A percentile compares a stretch with the other conserved stretches of the same genome.
Conservation (phyloP, 2,888 invertebrate genomes). For the Sisyra terminalis region DNA sequence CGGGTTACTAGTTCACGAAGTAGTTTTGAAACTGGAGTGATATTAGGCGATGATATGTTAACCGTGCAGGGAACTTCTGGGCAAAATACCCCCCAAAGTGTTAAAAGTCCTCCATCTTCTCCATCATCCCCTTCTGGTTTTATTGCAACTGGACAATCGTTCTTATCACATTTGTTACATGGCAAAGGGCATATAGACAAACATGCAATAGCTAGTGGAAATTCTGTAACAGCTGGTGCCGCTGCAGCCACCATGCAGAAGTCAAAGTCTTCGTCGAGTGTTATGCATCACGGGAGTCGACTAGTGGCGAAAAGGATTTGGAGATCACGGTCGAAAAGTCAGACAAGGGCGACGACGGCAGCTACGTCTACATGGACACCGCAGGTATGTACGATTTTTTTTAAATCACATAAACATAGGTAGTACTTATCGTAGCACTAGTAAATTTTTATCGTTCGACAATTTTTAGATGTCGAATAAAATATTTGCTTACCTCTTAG, state of each 20-base stretch:
- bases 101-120: constrained; percentile 17
- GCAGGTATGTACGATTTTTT: constrained; percentile 40
- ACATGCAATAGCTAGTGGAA: constrained; percentile 12
- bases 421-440: background rate
- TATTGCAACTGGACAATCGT: constrained; percentile 37
- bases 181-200: constrained; percentile 25
- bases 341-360: constrained; percentile 40
- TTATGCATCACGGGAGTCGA: constrained; percentile 52
- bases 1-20: constrained; percentile 34
- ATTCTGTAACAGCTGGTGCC: constrained; percentile 23
- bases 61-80: constrained; percentile 14
- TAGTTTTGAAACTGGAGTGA: constrained; percentile 29
- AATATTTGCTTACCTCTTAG: too few relatives aligned
- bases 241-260: constrained; percentile 67
- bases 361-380: constrained; percentile 63
- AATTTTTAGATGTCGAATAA: background rate
- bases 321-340: constrained; percentile 70
- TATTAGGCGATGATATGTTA: constrained; percentile 19
- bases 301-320: constrained; percentile 74
- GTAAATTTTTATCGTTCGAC: background rate
- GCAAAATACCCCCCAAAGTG: constrained; percentile 11
- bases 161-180: constrained; percentile 43
- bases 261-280: constrained; percentile 76
- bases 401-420: background rate
- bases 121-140: constrained; percentile 30